phyloP scores from a whole-genome alignment of 2,888 invertebrate genomes.

The Palloptera scutellata region DNA sequence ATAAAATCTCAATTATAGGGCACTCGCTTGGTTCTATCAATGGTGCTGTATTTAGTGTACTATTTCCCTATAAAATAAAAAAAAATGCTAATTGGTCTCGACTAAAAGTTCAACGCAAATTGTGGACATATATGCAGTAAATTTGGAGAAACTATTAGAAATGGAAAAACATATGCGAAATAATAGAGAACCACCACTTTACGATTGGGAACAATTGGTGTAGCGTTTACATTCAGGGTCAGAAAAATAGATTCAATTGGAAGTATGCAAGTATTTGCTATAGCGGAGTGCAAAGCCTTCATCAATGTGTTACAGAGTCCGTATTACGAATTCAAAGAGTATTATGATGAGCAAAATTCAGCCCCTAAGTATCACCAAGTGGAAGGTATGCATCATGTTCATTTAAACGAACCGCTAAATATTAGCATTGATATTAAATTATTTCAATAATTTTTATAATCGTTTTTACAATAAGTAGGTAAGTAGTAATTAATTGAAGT shows the following conservation, averaged over 20 bases:
- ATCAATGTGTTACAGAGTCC: conserved; percentile 69
- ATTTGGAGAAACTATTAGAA: conserved; percentile 63
- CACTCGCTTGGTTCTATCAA: conserved; percentile 76
- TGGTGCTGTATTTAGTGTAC: conserved; percentile 69
- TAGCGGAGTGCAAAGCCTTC: conserved; percentile 69
- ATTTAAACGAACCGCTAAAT: conserved; percentile 71
- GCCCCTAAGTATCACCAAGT: conserved; percentile 70
- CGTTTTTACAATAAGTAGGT: too few relatives aligned
- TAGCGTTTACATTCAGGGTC: conserved; percentile 68
- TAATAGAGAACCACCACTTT: conserved; percentile 68
- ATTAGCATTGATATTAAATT: too few relatives aligned
- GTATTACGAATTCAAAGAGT: conserved; percentile 67
- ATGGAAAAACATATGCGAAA: conserved; percentile 58
- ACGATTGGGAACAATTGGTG: conserved; percentile 70
- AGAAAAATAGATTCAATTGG: conserved; percentile 67
- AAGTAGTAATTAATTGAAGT: too few relatives aligned
- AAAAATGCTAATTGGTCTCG: conserved; percentile 57
- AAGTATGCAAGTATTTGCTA: conserved; percentile 67
- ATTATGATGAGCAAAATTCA: conserved; percentile 66
- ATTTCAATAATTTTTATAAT: conserved; percentile 39
- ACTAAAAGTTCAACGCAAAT: conserved; percentile 44
- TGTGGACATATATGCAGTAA: conserved; percentile 58
- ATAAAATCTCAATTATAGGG: conserved; percentile 72
- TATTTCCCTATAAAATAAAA: conserved; percentile 69
- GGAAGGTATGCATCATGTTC: conserved; percentile 78